A percentile compares a stretch with the other conserved stretches of the same genome.
Conservation (phyloP, 1,140 invertebrate species). For the Ostrea edulis region DNA sequence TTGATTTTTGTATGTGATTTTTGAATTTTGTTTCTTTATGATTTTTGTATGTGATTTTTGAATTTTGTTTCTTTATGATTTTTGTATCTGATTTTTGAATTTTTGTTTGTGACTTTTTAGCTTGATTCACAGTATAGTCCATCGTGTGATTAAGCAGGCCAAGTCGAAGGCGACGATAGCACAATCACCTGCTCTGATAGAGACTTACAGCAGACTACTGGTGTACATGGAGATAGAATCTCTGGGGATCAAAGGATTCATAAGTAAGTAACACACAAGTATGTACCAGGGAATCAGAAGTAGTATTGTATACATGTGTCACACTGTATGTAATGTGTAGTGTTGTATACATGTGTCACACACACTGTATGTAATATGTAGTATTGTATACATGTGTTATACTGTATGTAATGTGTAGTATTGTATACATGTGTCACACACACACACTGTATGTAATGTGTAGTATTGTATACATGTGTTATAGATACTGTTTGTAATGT, state of each 20-base stretch:
- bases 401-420: too few species aligned
- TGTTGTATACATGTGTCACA: too few species aligned
- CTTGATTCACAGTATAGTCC: constrained; percentile 95
- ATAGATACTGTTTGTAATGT: too few species aligned
- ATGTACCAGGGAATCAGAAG: too few species aligned
- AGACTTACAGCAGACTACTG: constrained; percentile 95
- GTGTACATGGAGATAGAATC: constrained; percentile 99
- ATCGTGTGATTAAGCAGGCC: constrained; percentile 92
- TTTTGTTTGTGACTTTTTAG: constrained; percentile 74
- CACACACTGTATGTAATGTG: too few species aligned
- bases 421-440: too few species aligned
- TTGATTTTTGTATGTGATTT: not conserved
- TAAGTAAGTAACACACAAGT: constrained; percentile 84
- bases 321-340: too few species aligned
- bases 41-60: not conserved
- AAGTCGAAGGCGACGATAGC: constrained; percentile 89
- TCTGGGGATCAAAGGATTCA: constrained; percentile 97
- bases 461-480: too few species aligned
- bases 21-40: not conserved
- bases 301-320: too few species aligned
- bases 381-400: too few species aligned
- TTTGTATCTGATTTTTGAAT: not conserved
- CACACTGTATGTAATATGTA: too few species aligned
- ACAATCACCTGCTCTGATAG: constrained; percentile 93
- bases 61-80: not conserved